Evolutionary conservation across 2,797 vertebrate genomes (phyloP), one percentile per base, ranked within the genome.

Genomic region (Sparidentex hasta): DNA sequence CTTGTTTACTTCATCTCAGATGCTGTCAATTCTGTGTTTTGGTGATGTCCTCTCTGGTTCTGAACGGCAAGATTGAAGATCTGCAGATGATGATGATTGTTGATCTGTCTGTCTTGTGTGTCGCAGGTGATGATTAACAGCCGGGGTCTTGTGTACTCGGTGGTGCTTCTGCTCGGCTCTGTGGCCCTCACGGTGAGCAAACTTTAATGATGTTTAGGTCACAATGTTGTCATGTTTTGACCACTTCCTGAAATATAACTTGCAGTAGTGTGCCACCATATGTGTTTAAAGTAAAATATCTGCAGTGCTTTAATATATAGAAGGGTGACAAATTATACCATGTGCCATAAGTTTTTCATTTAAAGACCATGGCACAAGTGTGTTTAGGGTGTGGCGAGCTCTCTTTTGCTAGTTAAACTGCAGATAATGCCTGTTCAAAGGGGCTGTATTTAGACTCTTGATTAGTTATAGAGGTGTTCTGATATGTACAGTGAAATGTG

Each of bases 51-150:
- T 44, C 11, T 44, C 27, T 59, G 21, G 9, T 13, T 1, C 18
- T 11, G 7, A 44, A 6, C 11, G 7, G 27, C 58, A 21, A 50
- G 6, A 47, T 18, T 41, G 25, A 27, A 20, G 47, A 2, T 18
- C 47, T 11, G 52, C 71, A 2, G 25, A 47, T 54, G 2, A 62
- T 33, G 33, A 33, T 33, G 33, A 33, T 33, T 3, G 41, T 43
- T 71, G 21, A 69, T 48, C 29, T 44, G 29, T n/a, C 41, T 3
- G 4, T 48, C 55, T 47, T 25, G 20, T 65, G 50, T 89, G 82
- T 76, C 83, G 51, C 90, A 99, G 98, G 97, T 99, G 80, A 96
- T 93, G 92, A 99, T 99, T 86, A 99, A 98, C 94, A 99, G 98
- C 84, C 96, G 95, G 76, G 98, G 98, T 20, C 88, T 99, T 84